phyloP scores from a whole-genome alignment of 2,113 vertebrate species.

The Physeter macrocephalus region DNA sequence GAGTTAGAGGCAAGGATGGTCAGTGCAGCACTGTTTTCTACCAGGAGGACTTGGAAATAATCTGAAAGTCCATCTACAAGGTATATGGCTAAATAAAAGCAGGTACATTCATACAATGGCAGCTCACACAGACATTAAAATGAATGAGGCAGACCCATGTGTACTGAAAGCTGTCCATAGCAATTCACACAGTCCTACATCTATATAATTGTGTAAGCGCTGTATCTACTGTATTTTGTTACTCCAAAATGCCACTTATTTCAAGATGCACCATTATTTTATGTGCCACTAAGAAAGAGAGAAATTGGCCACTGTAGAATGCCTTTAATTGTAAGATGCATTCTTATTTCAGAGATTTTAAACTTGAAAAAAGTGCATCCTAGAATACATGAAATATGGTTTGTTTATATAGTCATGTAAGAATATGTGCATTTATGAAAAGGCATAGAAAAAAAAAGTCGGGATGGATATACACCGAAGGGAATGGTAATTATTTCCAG shows the following conservation, averaged over 20 bases:
- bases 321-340: neutral
- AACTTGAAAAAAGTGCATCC: neutral
- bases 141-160: neutral
- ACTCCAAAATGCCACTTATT: neutral
- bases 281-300: neutral
- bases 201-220: neutral
- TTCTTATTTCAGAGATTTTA: neutral
- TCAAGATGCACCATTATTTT: neutral
- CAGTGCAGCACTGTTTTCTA: neutral
- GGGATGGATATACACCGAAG: neutral
- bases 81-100: neutral
- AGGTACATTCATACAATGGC: neutral
- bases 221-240: neutral
- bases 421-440: neutral
- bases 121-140: neutral
- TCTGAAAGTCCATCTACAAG: neutral
- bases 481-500: neutral
- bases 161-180: neutral
- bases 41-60: neutral
- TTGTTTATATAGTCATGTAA: neutral
- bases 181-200: neutral
- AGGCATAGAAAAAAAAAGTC: neutral
- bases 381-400: neutral
- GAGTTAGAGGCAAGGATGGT: neutral
- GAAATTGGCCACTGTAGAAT: neutral